Percentiles rank a stretch among this genome's conserved stretches.
Conservation (phyloP, 2,797 vertebrate genomes). For the Halcyon smyrnensis region DNA sequence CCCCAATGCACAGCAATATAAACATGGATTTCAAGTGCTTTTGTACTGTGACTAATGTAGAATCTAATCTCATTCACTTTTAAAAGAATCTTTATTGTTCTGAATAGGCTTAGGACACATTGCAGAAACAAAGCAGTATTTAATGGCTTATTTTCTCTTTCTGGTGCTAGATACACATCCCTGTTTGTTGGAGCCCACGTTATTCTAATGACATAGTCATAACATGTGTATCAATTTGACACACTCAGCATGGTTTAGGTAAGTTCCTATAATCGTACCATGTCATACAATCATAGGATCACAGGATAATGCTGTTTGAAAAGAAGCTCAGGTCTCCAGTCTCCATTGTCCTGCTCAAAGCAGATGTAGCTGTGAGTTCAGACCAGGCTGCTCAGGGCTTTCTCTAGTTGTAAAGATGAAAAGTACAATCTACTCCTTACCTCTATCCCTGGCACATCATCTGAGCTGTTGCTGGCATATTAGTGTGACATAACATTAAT, state of each 20-base stretch:
- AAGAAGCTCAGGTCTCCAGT: background rate
- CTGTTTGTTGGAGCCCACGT: background rate
- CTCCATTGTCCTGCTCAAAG: background rate
- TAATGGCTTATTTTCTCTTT: background rate
- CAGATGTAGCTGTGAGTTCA: background rate
- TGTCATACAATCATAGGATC: background rate
- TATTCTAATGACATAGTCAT: background rate
- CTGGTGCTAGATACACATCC: background rate
- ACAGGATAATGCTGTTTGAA: background rate
- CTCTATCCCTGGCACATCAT: background rate
- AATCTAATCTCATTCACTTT: background rate
- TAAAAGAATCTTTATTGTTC: background rate
- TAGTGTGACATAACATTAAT: background rate
- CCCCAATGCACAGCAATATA: background rate
- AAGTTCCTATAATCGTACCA: background rate
- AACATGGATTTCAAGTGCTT: background rate
- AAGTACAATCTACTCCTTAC: background rate
- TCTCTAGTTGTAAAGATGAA: background rate
- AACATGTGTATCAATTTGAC: accelerated
- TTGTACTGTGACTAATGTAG: background rate
- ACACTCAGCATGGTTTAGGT: background rate
- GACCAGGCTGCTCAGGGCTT: background rate
- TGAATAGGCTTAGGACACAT: background rate
- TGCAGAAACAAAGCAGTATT: background rate
- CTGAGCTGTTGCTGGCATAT: background rate